Percentiles rank a stretch among this genome's conserved stretches.
phyloP scores from a whole-genome alignment of 2,113 vertebrate genomes.

The Ophiodon elongatus region DNA sequence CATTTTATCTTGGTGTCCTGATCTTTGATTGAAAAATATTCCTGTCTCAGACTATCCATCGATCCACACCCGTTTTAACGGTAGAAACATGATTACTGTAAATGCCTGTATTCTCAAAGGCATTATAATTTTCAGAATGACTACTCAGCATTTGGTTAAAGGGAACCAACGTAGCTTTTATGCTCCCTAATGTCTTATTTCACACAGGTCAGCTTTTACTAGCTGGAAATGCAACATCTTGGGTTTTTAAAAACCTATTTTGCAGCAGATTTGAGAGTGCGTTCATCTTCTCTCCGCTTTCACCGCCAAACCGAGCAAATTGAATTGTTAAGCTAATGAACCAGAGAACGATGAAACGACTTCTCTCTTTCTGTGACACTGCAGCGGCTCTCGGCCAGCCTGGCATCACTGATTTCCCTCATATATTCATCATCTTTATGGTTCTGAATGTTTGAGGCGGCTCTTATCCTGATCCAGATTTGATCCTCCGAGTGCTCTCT shows the following conservation, averaged over 20 bases:
- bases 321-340: constrained; percentile 35
- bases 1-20: not conserved
- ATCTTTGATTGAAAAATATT: not conserved
- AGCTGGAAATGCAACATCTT: constrained; percentile 20
- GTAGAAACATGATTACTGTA: not conserved
- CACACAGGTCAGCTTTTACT: constrained; percentile 24
- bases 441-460: not conserved
- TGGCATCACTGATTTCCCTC: not conserved
- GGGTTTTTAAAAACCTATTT: constrained; percentile 27
- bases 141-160: not conserved
- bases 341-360: not conserved
- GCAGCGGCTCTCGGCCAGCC: constrained; percentile 3
- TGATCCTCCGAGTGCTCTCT: not conserved
- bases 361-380: not conserved
- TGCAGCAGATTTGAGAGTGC: constrained; percentile 1
- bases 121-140: not conserved
- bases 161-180: not conserved
- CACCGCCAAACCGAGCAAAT: constrained; percentile 8
- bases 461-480: not conserved
- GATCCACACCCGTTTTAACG: not conserved
- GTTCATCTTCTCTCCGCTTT: constrained; percentile 22
- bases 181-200: constrained; percentile 10
- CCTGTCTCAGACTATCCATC: not conserved
- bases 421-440: not conserved
- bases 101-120: not conserved